Percentiles rank a stretch among this genome's conserved stretches.
These are phyloP conservation scores for Chaetodon trifascialis DNA, from an alignment of 2,113 vertebrate genomes.

Conservation along the genomic window DNA sequence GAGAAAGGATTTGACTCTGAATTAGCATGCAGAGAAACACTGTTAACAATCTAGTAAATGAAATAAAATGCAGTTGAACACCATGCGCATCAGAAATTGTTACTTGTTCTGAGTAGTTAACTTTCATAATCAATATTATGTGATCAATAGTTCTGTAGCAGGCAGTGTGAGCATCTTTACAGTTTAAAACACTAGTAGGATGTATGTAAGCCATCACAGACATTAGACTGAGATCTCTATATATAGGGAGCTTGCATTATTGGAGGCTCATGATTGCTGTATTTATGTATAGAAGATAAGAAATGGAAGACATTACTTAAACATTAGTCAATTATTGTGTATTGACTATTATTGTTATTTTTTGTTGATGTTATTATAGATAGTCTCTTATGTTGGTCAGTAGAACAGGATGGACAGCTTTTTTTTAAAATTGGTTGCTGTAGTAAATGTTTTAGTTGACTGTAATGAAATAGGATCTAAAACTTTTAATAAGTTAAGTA, in stretches of 20 bases:
- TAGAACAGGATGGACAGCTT: slow-evolving; percentile 57
- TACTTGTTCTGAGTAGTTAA: slow-evolving; percentile 50
- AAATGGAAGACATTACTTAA: slow-evolving; percentile 55
- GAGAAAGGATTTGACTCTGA: slow-evolving; percentile 4
- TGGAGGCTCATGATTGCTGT: slow-evolving; percentile 59
- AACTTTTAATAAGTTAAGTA: slow-evolving; percentile 71
- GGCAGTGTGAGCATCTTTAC: slow-evolving; percentile 50
- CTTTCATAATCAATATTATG: slow-evolving; percentile 51
- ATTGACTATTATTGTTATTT: slow-evolving; percentile 46
- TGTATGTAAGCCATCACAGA: slow-evolving; percentile 56
- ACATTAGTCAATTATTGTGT: slow-evolving; percentile 61
- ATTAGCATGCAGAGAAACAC: not conserved
- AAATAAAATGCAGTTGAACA: not conserved
- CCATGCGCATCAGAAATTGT: not conserved
- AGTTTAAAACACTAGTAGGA: slow-evolving; percentile 60
- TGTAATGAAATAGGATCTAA: slow-evolving; percentile 59
- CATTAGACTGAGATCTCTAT: slow-evolving; percentile 54
- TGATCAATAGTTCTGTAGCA: slow-evolving; percentile 70
- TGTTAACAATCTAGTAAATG: not conserved
- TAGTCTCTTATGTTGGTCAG: slow-evolving; percentile 62
- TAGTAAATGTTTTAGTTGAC: slow-evolving; percentile 68
- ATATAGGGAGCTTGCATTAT: slow-evolving; percentile 59
- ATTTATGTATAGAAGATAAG: slow-evolving; percentile 67
- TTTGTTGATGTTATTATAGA: slow-evolving; percentile 52
- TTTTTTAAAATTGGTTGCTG: slow-evolving; percentile 47